Percentiles rank a stretch among this genome's conserved stretches.
These are phyloP conservation scores for Pteruthius melanotis DNA, from an alignment of 2,113 vertebrate species.

Conservation along the genomic window DNA sequence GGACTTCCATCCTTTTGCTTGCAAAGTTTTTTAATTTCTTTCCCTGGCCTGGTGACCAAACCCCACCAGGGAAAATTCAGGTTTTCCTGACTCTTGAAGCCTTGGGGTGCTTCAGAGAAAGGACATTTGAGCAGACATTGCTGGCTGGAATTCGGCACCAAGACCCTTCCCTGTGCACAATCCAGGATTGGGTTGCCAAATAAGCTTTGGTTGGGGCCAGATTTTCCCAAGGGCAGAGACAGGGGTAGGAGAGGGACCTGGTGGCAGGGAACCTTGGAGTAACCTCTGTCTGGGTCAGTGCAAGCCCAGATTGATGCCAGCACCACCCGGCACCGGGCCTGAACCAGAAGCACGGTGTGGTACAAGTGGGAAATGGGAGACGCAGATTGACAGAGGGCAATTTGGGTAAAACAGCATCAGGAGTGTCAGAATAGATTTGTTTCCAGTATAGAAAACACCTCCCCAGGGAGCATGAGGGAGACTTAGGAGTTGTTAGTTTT, in stretches of 20 bases:
- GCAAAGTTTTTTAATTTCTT: not conserved
- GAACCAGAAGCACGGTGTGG: fast-evolving
- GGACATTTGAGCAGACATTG: not conserved
- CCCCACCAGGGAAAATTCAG: not conserved
- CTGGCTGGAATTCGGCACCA: not conserved
- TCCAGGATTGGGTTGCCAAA: fast-evolving
- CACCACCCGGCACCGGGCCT: not conserved
- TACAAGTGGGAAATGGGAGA: fast-evolving
- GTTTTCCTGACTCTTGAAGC: not conserved
- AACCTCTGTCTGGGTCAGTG: fast-evolving
- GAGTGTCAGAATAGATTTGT: constrained; percentile 27
- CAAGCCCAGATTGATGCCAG: not conserved
- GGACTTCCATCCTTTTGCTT: not conserved
- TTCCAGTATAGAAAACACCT: constrained; percentile 18
- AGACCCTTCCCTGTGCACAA: not conserved
- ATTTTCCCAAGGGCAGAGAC: not conserved
- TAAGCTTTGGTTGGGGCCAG: not conserved
- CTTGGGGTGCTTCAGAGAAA: not conserved
- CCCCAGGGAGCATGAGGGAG: not conserved
- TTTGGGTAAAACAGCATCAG: not conserved
- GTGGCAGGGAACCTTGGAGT: not conserved
- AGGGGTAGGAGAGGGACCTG: not conserved
- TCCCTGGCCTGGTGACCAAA: not conserved
- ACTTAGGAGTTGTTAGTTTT: constrained; percentile 27
- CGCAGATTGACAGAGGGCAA: not conserved